These are phyloP conservation scores for Andrena minutula DNA, from an alignment of 2,888 invertebrate species.

Conservation along the genomic window DNA sequence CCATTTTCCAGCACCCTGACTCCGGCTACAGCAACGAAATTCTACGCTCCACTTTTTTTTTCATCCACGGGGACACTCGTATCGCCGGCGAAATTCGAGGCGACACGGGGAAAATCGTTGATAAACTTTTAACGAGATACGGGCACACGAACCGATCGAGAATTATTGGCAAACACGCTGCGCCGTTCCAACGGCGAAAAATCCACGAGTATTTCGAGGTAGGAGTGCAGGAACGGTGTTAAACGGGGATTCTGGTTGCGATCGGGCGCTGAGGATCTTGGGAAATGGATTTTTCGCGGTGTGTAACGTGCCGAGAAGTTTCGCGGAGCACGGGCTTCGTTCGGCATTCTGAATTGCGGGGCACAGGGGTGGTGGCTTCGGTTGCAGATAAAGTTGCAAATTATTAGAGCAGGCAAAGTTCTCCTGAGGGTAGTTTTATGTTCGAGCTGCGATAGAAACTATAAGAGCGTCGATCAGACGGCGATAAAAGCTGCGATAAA, in stretches of 20 bases:
- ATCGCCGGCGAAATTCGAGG: slow-evolving; percentile 44
- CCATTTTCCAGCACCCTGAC: neutral
- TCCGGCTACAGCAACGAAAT: slow-evolving; percentile 20
- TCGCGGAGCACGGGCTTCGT: too few species aligned
- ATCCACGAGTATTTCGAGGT: neutral
- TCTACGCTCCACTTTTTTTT: slow-evolving; percentile 36
- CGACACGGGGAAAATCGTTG: slow-evolving; percentile 53
- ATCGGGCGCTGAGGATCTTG: neutral
- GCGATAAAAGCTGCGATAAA: too few species aligned
- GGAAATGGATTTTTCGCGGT: neutral
- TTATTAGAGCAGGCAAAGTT: too few species aligned
- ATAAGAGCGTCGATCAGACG: too few species aligned
- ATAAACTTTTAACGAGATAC: slow-evolving; percentile 66
- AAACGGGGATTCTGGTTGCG: neutral
- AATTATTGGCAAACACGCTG: slow-evolving; percentile 54
- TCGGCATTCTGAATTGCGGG: too few species aligned
- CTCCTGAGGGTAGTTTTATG: too few species aligned
- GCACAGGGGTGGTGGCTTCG: too few species aligned
- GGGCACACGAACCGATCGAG: slow-evolving; percentile 33
- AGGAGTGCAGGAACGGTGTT: neutral
- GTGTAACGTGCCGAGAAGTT: too few species aligned
- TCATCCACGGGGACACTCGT: slow-evolving; percentile 25
- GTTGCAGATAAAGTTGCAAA: too few species aligned
- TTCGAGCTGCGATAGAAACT: too few species aligned
- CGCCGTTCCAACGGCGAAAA: slow-evolving; percentile 24